These are phyloP conservation scores for Choristoneura fumiferana DNA, from an alignment of 1,140 invertebrate species.

Conservation along the genomic window DNA sequence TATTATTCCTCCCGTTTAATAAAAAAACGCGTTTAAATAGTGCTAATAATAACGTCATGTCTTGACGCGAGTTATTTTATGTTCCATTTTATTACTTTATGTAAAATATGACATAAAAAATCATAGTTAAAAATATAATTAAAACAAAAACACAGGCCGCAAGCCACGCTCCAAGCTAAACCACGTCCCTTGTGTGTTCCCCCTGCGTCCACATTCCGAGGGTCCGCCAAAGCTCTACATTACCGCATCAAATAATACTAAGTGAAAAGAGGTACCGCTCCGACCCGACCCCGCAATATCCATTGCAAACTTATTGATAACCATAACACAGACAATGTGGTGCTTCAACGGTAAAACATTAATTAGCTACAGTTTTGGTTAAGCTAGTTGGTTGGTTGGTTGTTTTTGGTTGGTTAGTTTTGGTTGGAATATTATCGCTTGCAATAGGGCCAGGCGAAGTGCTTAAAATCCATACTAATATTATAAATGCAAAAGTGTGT, in stretches of 20 bases:
- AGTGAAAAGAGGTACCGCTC: conserved; percentile 38
- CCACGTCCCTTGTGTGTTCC: conserved; percentile 31
- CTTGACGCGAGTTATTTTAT: too few relatives aligned
- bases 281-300: conserved; percentile 33
- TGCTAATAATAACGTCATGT: too few relatives aligned
- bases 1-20: conserved; percentile 36
- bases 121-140: too few relatives aligned
- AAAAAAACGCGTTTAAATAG: conserved; percentile 15
- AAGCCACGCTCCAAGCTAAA: conserved; percentile 14
- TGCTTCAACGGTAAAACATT: not conserved
- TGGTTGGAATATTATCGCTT: too few relatives aligned
- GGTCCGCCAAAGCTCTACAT: conserved; percentile 45
- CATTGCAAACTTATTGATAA: conserved; percentile 42
- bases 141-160: not conserved
- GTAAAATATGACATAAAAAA: too few relatives aligned
- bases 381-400: too few relatives aligned
- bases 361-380: too few relatives aligned
- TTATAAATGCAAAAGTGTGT: too few relatives aligned
- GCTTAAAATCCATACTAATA: too few relatives aligned
- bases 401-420: too few relatives aligned
- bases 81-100: too few relatives aligned
- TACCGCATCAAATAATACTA: conserved; percentile 65
- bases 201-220: conserved; percentile 30
- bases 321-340: conserved; percentile 27
- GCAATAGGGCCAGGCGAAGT: too few relatives aligned